Evolutionary conservation across 2,888 invertebrate species (phyloP).

Genomic region (Timema cristinae): DNA sequence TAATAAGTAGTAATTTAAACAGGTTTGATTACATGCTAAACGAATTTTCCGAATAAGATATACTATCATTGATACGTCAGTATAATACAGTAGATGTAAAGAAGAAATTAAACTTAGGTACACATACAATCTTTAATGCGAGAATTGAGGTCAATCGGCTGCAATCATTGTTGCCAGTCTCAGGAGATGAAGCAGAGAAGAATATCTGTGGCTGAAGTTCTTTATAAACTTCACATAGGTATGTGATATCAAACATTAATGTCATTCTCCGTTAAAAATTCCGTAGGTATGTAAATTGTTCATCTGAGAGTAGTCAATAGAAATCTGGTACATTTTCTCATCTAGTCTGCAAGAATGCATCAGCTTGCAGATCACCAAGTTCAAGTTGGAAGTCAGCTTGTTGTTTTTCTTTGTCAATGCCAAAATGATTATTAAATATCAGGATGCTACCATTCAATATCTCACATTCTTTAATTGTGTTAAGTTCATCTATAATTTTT

Average conservation of each 20-base stretch:
- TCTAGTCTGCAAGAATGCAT: not conserved
- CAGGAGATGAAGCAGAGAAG: constrained; percentile 1
- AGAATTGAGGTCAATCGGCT: not conserved
- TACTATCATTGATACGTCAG: too few relatives aligned
- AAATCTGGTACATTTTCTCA: not conserved
- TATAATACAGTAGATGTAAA: too few relatives aligned
- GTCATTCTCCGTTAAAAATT: constrained; percentile 18
- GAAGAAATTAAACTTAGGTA: too few relatives aligned
- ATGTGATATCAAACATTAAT: constrained; percentile 29
- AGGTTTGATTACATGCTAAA: too few relatives aligned
- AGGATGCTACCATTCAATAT: not conserved
- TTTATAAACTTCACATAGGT: constrained; percentile 28
- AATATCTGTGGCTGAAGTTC: not conserved
- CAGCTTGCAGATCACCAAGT: constrained; percentile 8
- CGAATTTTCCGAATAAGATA: too few relatives aligned
- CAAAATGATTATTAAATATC: not conserved
- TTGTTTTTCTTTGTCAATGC: not conserved
- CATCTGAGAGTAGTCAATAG: not conserved
- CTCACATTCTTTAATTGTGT: not conserved
- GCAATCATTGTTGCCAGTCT: not conserved
- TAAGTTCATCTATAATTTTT: constrained; percentile 2
- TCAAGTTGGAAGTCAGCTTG: not conserved
- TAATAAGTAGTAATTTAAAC: too few relatives aligned
- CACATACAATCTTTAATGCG: not conserved
- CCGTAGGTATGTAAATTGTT: not conserved